Evolutionary conservation across 2,113 vertebrate species (phyloP).

Genomic region (Cryptomyrus ogoouensis): DNA sequence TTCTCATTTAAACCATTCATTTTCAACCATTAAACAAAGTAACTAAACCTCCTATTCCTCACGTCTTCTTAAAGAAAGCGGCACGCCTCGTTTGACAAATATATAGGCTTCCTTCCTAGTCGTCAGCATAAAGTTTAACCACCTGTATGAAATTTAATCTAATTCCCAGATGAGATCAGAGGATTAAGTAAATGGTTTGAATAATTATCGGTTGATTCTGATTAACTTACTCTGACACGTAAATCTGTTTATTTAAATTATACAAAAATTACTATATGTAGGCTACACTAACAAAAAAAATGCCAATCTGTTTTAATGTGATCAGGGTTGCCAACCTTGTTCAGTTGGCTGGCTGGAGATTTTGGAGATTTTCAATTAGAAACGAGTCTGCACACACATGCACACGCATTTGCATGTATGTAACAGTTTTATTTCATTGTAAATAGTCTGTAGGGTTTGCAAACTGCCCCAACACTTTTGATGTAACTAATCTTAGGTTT

Average conservation of each 20-base stretch:
- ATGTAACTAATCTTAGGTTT: neutral
- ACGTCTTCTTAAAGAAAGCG: neutral
- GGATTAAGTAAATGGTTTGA: neutral
- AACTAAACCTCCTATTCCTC: neutral
- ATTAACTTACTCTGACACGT: neutral
- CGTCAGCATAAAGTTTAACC: neutral
- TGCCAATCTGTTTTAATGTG: neutral
- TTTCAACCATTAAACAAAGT: neutral
- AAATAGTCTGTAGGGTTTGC: neutral
- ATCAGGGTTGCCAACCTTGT: neutral
- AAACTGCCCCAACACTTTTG: neutral
- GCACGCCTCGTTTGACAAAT: neutral
- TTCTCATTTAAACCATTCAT: slow-evolving; percentile 30
- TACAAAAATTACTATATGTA: neutral
- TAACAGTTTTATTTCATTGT: neutral
- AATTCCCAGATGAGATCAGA: neutral
- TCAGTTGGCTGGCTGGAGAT: neutral
- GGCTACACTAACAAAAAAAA: neutral
- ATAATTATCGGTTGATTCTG: neutral
- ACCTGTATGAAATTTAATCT: neutral
- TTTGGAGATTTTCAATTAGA: neutral
- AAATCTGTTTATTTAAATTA: neutral
- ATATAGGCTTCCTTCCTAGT: neutral
- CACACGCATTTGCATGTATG: neutral
- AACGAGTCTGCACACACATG: neutral